Conservation (phyloP, 2,888 invertebrate species). For the Pinctada fucata region DNA sequence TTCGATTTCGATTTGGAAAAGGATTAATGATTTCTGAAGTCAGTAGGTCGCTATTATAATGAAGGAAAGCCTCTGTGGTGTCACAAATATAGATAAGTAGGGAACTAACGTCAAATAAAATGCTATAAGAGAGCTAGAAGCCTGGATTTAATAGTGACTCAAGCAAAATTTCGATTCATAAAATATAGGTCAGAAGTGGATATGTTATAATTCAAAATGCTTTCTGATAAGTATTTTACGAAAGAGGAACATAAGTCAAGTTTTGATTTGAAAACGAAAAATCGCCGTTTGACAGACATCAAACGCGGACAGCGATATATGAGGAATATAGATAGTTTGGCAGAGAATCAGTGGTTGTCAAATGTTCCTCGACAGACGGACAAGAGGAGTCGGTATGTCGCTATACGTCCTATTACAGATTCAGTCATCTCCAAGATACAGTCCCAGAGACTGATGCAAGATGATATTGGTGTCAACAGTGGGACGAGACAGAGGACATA, state of each 20-base stretch:
- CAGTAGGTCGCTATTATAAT: not conserved
- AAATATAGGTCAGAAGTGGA: not conserved
- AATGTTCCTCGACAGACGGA: slow-evolving; percentile 44
- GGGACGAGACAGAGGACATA: slow-evolving; percentile 16
- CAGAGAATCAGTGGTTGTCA: slow-evolving; percentile 53
- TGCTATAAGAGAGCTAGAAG: no score
- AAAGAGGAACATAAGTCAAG: slow-evolving; percentile 19
- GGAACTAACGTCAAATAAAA: no score
- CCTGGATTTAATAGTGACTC: not conserved
- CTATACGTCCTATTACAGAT: slow-evolving; percentile 36
- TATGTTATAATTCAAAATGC: not conserved
- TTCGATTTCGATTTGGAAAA: not conserved
- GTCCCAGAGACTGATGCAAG: slow-evolving; percentile 18
- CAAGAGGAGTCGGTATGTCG: slow-evolving; percentile 10
- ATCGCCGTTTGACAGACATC: slow-evolving; percentile 51
- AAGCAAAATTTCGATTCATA: not conserved
- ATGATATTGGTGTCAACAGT: not conserved
- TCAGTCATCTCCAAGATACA: slow-evolving; percentile 13
- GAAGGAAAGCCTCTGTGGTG: not conserved
- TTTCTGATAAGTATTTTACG: slow-evolving; percentile 12
- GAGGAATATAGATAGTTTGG: slow-evolving; percentile 52
- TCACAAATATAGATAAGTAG: not conserved
- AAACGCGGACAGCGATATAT: slow-evolving; percentile 56
- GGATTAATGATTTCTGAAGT: not conserved
- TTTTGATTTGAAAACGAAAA: slow-evolving; percentile 32